Base-by-base conservation (phyloP, 2,888 invertebrate genomes). In the Leptothorax acervorum region DNA sequence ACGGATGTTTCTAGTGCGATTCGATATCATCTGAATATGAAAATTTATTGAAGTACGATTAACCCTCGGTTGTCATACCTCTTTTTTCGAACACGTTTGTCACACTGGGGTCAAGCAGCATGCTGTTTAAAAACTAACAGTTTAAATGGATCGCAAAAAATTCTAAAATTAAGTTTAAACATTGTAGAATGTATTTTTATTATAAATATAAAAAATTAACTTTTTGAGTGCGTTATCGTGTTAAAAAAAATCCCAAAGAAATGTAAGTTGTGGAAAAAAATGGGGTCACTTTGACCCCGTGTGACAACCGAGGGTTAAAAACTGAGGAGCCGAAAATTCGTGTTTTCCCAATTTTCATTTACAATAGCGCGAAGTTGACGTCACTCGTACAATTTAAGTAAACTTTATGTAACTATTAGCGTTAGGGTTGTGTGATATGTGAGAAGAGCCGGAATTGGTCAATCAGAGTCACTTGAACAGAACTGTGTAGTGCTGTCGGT, bases 381-480 rank as follows among this genome's bases (percentile, higher is more conserved):
- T 9, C 8, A 39, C 6, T 45, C 48, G 5, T 57, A 11, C 11
- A 70, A 23, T 39, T 35, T 5, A 42, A 35, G 5, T 18, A 9
- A 66, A 70, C 68, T 70, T 78, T 39, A 45, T 15, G 15, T 11
- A 35, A 39, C 28, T 35, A 15, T 51, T 65, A 18, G 18, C 1
- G 18, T 28, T 55, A n/a, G 4, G 15, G 2, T 31, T 11, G 28
- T 35, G 39, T 35, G 11, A 51, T n/a, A 1, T n/a, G 23, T 48
- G 35, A 35, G 18, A n/a, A 23, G 6, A 31, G n/a, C 15, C 15
- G 15, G n/a, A 57, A 23, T 55, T 51, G 15, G 28, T 57, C 42
- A 45, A 68, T 63, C 23, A 63, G 15, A 63, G 8, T 35, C 23
- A 65, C 48, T 66, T 76, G 31, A 78, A 55, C 8, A 28, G 18